A percentile compares a stretch with the other conserved stretches of the same genome.
These are phyloP conservation scores for Caenorhabditis briggsae DNA, from an alignment of 1,140 invertebrate species.

Conservation along the genomic window DNA sequence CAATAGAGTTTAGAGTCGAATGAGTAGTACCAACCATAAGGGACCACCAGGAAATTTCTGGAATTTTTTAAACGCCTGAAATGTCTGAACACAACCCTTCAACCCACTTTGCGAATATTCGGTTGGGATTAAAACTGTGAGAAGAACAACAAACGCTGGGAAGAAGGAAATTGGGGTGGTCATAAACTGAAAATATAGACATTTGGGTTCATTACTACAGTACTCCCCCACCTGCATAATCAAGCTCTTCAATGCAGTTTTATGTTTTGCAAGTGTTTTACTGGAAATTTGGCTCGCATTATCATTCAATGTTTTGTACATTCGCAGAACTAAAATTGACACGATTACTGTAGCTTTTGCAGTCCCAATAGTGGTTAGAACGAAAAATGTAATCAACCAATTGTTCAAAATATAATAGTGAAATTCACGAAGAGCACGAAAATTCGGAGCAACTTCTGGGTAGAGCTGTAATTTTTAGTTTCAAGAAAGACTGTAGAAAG, in stretches of 20 bases:
- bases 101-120: neutral
- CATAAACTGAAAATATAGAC: neutral
- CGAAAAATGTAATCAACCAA: neutral
- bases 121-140: neutral
- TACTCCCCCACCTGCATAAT: neutral
- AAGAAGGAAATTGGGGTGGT: neutral
- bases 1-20: slow-evolving; percentile 14
- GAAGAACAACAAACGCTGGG: neutral
- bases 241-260: neutral
- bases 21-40: neutral
- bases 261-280: neutral
- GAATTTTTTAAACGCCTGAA: neutral
- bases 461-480: neutral
- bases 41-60: neutral
- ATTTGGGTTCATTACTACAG: neutral
- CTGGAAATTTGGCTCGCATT: neutral
- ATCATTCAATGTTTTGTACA: neutral
- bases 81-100: no score
- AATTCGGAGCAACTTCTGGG: neutral
- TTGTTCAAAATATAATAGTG: neutral
- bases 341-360: neutral
- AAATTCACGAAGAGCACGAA: neutral
- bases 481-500: no score
- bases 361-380: neutral
- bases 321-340: neutral